Evolutionary conservation across 2,888 invertebrate species (phyloP), one percentile per base, ranked within the genome.

Genomic region (Ectemnius continuus): DNA sequence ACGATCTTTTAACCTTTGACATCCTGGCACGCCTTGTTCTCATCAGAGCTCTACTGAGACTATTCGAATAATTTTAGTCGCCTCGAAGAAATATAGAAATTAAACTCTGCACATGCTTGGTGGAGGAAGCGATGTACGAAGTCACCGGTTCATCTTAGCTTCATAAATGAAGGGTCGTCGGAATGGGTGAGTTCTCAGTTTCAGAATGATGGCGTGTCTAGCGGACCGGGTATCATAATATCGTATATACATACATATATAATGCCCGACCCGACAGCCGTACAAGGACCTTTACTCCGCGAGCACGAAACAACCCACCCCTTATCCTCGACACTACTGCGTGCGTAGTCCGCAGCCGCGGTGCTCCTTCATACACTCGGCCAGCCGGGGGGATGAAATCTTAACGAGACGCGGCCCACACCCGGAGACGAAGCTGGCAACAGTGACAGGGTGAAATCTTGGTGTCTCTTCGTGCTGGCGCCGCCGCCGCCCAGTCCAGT

Each of bases 271-370:
- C 80, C 80, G 81, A 82, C 81, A 82, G 82, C 78, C 63, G 76
- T 82, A 83, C 82, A 80, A 78, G 83, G 76, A 83, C 80, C 82
- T 83, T 83, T 83, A 69, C 78, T 82, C 70, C 67, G 69, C 74
- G 69, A 82, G 75, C 81, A 78, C 80, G 83, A 74, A 78, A 80
- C 73, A 62, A 36, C 36, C 36, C 14, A 67, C 67, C 75, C 75
- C 66, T 67, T 5, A 6, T 11, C 23, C 23, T 13, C 8, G 2
- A 20, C 23, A 14, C 23, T 6, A 18, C 56, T 63, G 20, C 62
- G n/a, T 26, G 23, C 57, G 73, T 73, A 66, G 67, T 62, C 65
- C 67, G 64, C 46, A 36, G 8, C 36, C 36, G 8, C 28, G 5
- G 28, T 63, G 60, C 69, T 28, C 16, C 16, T 20, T 57, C 67